Evolutionary conservation across 2,113 vertebrate species (phyloP), one percentile per base, ranked within the genome.

Genomic region (Brachirus orientalis): DNA sequence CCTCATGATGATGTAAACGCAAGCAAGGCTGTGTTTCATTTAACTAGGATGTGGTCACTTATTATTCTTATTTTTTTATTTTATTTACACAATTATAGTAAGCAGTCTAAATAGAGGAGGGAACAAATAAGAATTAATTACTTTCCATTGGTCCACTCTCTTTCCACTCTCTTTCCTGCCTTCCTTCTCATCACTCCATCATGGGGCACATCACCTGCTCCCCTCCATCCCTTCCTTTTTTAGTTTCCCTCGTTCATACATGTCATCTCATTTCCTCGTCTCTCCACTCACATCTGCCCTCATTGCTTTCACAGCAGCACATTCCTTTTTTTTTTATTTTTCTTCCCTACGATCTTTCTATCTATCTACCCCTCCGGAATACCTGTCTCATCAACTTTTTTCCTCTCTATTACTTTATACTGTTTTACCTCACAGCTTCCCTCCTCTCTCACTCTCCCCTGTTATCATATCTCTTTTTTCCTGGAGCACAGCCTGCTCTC

Each of bases 151-250:
- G n/a, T n/a, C n/a, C n/a, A n/a, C n/a, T n/a, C n/a, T n/a, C n/a
- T n/a, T n/a, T n/a, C n/a, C n/a, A n/a, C n/a, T n/a, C n/a, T n/a
- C n/a, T n/a, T n/a, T n/a, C n/a, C n/a, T n/a, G n/a, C n/a, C n/a
- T 77, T 68, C 78, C 65, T 56, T 79, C 69, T 84, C 76, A 0
- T 84, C 83, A 57, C 64, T 86, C 80, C 62, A 80, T 88, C 85
- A 72, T 40, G 6, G 54, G 43, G 53, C 43, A 35, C 46, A 33
- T 60, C 33, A 20, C 28, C 72, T 10, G 52, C 35, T 43, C 43
- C 43, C 8, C 33, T 60, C 38, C 56, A 35, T 70, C 47, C 40
- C 51, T 8, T 61, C 47, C 56, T 52, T 48, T 46, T 53, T 35
- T 40, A 50, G 56, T 37, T 65, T 51, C 56, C 37, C 43, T 84